Base-by-base conservation (phyloP, 1,140 invertebrate species). In the Stegodyphus dumicola region DNA sequence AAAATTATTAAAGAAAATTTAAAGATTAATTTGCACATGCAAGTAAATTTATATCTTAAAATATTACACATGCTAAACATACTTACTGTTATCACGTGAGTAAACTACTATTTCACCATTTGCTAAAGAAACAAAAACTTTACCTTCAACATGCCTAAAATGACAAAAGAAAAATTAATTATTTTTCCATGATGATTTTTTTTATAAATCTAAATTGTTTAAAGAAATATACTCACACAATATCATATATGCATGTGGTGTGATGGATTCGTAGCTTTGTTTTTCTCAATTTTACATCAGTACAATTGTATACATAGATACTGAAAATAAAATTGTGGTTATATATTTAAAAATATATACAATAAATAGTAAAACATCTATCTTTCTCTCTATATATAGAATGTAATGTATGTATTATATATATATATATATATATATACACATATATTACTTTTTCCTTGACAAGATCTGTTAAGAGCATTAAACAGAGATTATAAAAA, bases 31-130 rank as follows among this genome's bases (percentile, higher is more conserved):
- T 33, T 33, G 3, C 33, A 33, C 33, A 33, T 33, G 33, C 33
- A 33, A 33, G 1, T 33, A 1, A 33, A 33, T 33, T 33, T 33
- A 33, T 33, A 33, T 33, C 33, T 33, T 33, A 33, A 33, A 33
- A 33, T 33, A 33, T 33, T 33, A 75, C 15, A 13, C 54, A 2
- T 2, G 0, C 7, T 7, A 33, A 65, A 65, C 11, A 6, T 48
- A 52, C 85, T 80, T 80, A 86, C 85, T 95, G 95, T 88, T 60
- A 87, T 89, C 83, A 17, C 84, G 53, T 85, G 93, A 93, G 90
- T 98, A 98, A 18, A 98, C 94, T 79, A 94, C 94, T 51, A 99
- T 93, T 90, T 98, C 96, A 75, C 97, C 97, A 92, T 98, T 98
- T 7, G 95, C 96, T 85, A 98, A 92, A 6, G 97, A 95, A 49